Conservation (phyloP, 2,113 vertebrate genomes). For the Macquaria australasica region DNA sequence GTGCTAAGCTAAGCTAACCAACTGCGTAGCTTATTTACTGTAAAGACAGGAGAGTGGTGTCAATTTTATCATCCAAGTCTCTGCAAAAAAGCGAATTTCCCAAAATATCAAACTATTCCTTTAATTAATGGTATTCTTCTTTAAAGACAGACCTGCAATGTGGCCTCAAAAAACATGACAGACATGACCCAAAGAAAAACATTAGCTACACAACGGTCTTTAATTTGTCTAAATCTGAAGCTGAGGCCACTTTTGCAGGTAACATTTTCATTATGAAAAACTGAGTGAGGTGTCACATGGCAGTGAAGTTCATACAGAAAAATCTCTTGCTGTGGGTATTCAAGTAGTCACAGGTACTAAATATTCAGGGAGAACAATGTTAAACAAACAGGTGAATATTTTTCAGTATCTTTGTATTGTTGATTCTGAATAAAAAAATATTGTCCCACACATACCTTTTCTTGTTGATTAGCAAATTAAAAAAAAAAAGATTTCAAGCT, state of each 20-base stretch:
- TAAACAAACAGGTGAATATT: conserved; percentile 2
- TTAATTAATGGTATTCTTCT: not conserved
- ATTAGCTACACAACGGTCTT: conserved; percentile 12
- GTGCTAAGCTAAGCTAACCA: not conserved
- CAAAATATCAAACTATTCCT: not conserved
- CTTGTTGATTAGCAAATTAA: not conserved
- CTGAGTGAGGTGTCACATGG: not conserved
- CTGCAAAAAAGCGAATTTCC: not conserved
- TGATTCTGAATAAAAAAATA: not conserved
- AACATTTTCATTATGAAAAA: not conserved
- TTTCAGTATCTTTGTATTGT: not conserved
- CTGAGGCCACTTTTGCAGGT: conserved; percentile 24
- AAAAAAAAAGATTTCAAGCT: not conserved
- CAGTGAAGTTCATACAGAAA: not conserved
- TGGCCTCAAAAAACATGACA: not conserved
- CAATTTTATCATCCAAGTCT: not conserved
- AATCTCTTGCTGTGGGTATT: conserved; percentile 1
- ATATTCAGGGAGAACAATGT: not conserved
- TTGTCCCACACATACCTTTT: not conserved
- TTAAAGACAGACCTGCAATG: not conserved
- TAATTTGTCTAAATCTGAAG: not conserved
- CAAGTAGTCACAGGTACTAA: conserved; percentile 20
- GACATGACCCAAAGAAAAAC: not conserved
- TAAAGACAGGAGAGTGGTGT: not conserved
- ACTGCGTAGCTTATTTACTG: too few relatives aligned